Percentiles rank a stretch among this genome's conserved stretches.
These are phyloP conservation scores for Xiphydria camelus DNA, from an alignment of 2,888 invertebrate genomes.

Conservation along the genomic window DNA sequence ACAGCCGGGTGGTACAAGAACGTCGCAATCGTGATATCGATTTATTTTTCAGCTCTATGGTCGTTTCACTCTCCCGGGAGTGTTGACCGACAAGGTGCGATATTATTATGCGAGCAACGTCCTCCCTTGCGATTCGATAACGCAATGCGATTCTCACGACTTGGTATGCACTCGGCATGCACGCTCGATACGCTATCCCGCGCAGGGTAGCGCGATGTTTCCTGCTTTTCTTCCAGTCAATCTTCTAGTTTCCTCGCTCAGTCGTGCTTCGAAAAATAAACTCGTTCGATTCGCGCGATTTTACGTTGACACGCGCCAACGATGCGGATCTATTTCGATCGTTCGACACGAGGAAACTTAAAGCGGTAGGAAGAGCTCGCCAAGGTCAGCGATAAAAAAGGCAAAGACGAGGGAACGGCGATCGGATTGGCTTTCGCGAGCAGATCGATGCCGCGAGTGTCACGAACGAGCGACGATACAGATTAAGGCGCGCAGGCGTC, in stretches of 20 bases:
- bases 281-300: conserved; percentile 20
- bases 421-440: too few relatives aligned
- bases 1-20: too few relatives aligned
- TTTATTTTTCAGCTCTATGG: too few relatives aligned
- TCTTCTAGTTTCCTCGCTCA: conserved; percentile 11
- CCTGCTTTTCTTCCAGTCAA: conserved; percentile 13
- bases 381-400: too few relatives aligned
- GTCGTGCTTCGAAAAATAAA: conserved; percentile 6
- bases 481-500: conserved; percentile 9
- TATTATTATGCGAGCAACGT: conserved; percentile 34
- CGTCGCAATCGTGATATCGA: too few relatives aligned
- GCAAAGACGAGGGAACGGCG: too few relatives aligned
- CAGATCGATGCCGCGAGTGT: not conserved
- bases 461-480: conserved; percentile 9
- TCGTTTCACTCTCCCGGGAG: too few relatives aligned
- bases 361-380: too few relatives aligned
- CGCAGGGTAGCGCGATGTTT: conserved; percentile 16
- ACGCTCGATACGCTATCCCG: conserved; percentile 1
- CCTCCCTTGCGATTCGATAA: conserved; percentile 17
- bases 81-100: conserved; percentile 32
- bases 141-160: too few relatives aligned
- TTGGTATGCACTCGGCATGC: not conserved
- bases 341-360: too few relatives aligned
- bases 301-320: too few relatives aligned
- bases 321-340: too few relatives aligned